Percentiles rank a stretch among this genome's conserved stretches.
Conservation (phyloP, 2,113 vertebrate genomes). For the Corapipo altera region DNA sequence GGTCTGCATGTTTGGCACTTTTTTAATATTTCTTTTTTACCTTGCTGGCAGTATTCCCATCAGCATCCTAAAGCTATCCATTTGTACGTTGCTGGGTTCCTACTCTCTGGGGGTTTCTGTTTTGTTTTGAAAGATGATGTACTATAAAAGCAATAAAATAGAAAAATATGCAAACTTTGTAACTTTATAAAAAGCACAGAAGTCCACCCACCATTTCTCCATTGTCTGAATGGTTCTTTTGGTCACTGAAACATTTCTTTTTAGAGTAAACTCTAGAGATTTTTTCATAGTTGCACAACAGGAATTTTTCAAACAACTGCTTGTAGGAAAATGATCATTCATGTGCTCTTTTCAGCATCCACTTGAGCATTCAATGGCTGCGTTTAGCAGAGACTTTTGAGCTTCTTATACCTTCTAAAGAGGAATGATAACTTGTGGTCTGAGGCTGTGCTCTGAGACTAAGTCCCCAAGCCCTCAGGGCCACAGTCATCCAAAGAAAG, state of each 20-base stretch:
- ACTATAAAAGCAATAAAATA: not conserved
- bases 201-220: not conserved
- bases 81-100: not conserved
- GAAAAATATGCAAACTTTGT: not conserved
- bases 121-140: not conserved
- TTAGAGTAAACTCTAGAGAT: not conserved
- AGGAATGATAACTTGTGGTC: not conserved
- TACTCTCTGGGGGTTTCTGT: not conserved
- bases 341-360: not conserved
- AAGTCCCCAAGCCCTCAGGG: not conserved
- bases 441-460: not conserved
- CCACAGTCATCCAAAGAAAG: not conserved
- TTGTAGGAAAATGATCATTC: not conserved
- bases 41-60: conserved; percentile 61
- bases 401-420: not conserved
- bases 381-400: not conserved
- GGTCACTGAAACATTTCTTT: not conserved
- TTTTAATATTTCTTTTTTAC: conserved; percentile 58
- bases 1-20: conserved; percentile 71
- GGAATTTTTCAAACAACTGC: not conserved
- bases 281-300: not conserved
- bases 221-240: not conserved
- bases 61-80: conserved; percentile 37
- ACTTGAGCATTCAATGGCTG: not conserved
- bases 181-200: not conserved